phyloP scores from a whole-genome alignment of 2,113 vertebrate genomes.

The Oreotragus oreotragus region DNA sequence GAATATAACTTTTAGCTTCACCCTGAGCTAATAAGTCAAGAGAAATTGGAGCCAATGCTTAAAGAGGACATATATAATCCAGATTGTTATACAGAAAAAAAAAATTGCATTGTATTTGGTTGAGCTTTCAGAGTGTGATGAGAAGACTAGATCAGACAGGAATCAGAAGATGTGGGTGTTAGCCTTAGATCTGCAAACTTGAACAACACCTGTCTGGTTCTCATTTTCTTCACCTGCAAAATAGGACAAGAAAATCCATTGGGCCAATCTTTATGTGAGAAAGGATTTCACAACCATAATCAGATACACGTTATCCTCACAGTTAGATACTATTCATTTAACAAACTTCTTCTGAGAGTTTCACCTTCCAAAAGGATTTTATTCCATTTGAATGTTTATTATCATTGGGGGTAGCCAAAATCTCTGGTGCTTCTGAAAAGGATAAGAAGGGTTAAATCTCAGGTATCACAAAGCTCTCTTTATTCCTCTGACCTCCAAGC shows the following conservation, averaged over 20 bases:
- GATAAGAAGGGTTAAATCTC: slow-evolving; percentile 28
- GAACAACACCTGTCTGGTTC: background rate
- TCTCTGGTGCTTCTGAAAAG: background rate
- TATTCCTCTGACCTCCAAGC: background rate
- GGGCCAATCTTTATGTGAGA: background rate
- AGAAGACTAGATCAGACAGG: background rate
- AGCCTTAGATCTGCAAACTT: background rate
- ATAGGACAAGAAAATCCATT: background rate
- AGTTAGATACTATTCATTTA: background rate
- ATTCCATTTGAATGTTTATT: background rate
- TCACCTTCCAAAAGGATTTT: background rate
- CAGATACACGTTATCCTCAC: background rate
- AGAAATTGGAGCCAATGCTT: background rate
- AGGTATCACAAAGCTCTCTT: slow-evolving; percentile 50
- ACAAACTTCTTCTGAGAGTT: background rate
- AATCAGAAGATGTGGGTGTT: background rate
- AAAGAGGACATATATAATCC: background rate
- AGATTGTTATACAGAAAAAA: background rate
- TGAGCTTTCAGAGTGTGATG: background rate
- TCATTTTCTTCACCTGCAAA: background rate
- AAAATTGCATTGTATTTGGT: background rate
- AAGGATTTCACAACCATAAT: background rate
- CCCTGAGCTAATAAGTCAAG: background rate
- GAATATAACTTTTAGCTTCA: background rate
- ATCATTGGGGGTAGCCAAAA: background rate